Evolutionary conservation across 2,797 vertebrate genomes (phyloP).

Genomic region (Xenentodon cancila): DNA sequence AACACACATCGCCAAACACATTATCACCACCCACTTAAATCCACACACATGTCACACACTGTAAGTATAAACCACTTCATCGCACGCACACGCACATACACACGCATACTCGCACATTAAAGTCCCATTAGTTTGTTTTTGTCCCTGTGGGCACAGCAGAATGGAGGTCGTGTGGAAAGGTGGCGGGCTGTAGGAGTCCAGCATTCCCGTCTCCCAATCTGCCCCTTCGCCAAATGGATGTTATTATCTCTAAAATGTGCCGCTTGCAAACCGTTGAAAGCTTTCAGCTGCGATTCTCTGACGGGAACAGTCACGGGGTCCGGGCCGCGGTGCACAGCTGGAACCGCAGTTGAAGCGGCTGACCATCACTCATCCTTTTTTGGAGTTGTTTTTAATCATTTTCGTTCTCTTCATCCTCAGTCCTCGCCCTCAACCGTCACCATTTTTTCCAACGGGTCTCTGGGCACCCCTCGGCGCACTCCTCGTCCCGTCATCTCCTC

Average conservation of each 20-base stretch:
- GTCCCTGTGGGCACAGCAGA: slow-evolving; percentile 33
- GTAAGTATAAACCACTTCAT: slow-evolving; percentile 59
- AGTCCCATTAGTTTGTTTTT: slow-evolving; percentile 55
- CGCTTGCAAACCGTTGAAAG: slow-evolving; percentile 74
- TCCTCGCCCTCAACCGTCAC: slow-evolving; percentile 49
- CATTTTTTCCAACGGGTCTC: slow-evolving; percentile 76
- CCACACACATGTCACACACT: slow-evolving; percentile 51
- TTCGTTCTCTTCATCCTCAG: slow-evolving; percentile 38
- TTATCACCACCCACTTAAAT: slow-evolving; percentile 63
- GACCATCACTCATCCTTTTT: slow-evolving; percentile 36
- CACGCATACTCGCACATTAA: slow-evolving; percentile 30
- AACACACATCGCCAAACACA: slow-evolving; percentile 47
- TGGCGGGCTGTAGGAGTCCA: slow-evolving; percentile 68
- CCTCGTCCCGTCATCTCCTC: slow-evolving; percentile 69
- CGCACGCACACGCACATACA: neutral
- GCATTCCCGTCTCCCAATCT: slow-evolving; percentile 31
- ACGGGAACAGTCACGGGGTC: slow-evolving; percentile 58
- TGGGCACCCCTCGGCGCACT: slow-evolving; percentile 70
- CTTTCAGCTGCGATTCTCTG: slow-evolving; percentile 61
- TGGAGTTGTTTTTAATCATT: slow-evolving; percentile 1
- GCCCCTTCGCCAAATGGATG: slow-evolving; percentile 70
- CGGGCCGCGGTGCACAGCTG: slow-evolving; percentile 54
- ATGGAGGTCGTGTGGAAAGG: slow-evolving; percentile 73
- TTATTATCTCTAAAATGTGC: slow-evolving; percentile 78
- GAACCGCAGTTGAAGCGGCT: slow-evolving; percentile 67